Percentiles rank a stretch among this genome's conserved stretches.
Conservation (phyloP, 2,888 invertebrate species). For the Diaperis boleti region DNA sequence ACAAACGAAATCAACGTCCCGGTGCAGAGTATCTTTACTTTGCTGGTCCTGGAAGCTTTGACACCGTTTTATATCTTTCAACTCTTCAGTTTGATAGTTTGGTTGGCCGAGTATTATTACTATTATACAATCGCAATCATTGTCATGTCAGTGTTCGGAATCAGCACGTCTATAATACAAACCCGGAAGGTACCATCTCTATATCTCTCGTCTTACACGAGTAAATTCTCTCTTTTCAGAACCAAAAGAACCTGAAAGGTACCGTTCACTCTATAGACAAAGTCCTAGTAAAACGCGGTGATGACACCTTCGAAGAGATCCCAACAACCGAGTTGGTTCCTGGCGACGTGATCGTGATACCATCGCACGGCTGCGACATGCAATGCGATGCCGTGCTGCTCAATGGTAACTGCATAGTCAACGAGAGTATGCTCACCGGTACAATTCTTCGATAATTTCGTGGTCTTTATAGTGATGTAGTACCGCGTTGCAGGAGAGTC, state of each 20-base stretch:
- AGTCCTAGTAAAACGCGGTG: slow-evolving; percentile 73
- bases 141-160: slow-evolving; percentile 85
- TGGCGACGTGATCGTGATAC: slow-evolving; percentile 89
- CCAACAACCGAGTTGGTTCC: slow-evolving; percentile 85
- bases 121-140: slow-evolving; percentile 91
- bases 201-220: slow-evolving; percentile 43
- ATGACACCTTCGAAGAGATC: slow-evolving; percentile 68
- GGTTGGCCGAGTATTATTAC: slow-evolving; percentile 89
- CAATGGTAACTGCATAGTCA: slow-evolving; percentile 88
- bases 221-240: slow-evolving; percentile 74
- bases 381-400: slow-evolving; percentile 92
- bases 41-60: slow-evolving; percentile 85
- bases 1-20: slow-evolving; percentile 87
- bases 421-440: slow-evolving; percentile 96
- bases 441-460: slow-evolving; percentile 59
- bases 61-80: slow-evolving; percentile 98
- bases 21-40: slow-evolving; percentile 77
- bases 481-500: slow-evolving; percentile 55
- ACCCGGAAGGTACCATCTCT: slow-evolving; percentile 78
- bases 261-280: slow-evolving; percentile 83
- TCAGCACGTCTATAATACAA: slow-evolving; percentile 85
- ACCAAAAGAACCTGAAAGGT: slow-evolving; percentile 87
- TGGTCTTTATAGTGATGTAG: not conserved
- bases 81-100: slow-evolving; percentile 88
- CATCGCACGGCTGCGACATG: slow-evolving; percentile 86